phyloP scores from a whole-genome alignment of 2,888 invertebrate genomes.

The Tolmerus cingulatus region DNA sequence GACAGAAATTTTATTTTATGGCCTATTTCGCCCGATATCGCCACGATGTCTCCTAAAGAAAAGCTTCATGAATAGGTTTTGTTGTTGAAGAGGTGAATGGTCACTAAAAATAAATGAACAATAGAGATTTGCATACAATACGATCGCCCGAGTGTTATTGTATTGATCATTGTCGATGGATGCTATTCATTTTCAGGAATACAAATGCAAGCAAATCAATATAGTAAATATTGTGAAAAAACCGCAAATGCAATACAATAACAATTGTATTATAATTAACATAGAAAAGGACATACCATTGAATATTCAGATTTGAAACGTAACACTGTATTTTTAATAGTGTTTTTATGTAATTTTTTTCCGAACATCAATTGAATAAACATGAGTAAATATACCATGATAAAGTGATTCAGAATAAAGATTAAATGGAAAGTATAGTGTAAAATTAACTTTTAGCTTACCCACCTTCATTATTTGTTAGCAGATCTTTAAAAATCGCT shows the following conservation, averaged over 20 bases:
- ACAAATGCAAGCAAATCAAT: neutral
- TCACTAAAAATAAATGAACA: neutral
- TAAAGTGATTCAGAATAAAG: too few relatives aligned
- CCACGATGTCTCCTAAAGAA: neutral
- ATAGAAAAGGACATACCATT: too few relatives aligned
- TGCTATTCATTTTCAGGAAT: neutral
- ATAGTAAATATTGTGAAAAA: neutral
- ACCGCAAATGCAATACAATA: neutral
- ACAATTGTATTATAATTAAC: neutral
- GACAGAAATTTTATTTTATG: neutral
- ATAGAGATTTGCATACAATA: neutral
- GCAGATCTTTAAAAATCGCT: too few relatives aligned
- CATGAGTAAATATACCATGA: too few relatives aligned
- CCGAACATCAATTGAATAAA: too few relatives aligned
- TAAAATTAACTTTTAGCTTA: too few relatives aligned
- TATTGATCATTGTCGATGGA: neutral
- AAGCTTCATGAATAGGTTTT: neutral
- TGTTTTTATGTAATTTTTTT: too few relatives aligned
- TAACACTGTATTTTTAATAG: too few relatives aligned
- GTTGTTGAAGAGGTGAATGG: neutral
- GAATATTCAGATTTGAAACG: too few relatives aligned
- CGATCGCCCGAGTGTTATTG: neutral
- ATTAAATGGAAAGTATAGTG: too few relatives aligned
- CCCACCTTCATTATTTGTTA: too few relatives aligned
- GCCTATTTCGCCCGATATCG: neutral